Base-by-base conservation (phyloP, 2,888 invertebrate genomes). In the Heliconius sara region DNA sequence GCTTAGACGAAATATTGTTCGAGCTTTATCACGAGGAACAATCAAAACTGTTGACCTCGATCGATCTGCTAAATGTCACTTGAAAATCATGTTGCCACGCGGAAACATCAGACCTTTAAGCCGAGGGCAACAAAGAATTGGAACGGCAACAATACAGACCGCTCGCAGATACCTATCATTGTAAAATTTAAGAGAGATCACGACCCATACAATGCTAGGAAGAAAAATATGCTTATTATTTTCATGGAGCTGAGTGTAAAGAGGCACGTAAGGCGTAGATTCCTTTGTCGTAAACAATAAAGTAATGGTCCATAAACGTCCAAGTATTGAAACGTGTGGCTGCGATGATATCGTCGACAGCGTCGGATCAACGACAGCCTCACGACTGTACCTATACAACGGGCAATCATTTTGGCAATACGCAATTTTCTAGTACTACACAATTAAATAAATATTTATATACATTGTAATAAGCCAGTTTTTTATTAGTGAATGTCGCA, bases 51-150 rank as follows among this genome's bases (percentile, higher is more conserved):
- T 81, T 79, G 93, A 92, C 92, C 93, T 93, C 93, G 90, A 91
- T 91, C 90, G 90, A 90, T 91, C 90, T 91, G 85, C 91, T 92
- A 93, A 94, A 94, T 94, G 93, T 93, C 94, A 94, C 91, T 93
- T 89, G 92, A 86, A 88, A 83, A 84, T 60, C 88, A 85, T 84
- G 93, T 93, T 92, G 89, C 92, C 88, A 92, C 86, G 91, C 93
- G 93, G 94, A 94, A 94, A 89, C 89, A 85, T 82, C 85, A 84
- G 81, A 80, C 86, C 88, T 88, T 93, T 92, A 91, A 92, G 91
- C 91, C 80, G 71, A 86, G 85, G 86, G 86, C 87, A 90, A 91
- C 91, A 92, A 92, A 91, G 87, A 90, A 89, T 90, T 91, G 88
- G 88, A 91, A 89, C 88, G 84, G 88, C 87, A 86, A 88, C 88